Evolutionary conservation across 2,888 invertebrate species (phyloP), one percentile per base, ranked within the genome.

Genomic region (Cybosia mesomella): DNA sequence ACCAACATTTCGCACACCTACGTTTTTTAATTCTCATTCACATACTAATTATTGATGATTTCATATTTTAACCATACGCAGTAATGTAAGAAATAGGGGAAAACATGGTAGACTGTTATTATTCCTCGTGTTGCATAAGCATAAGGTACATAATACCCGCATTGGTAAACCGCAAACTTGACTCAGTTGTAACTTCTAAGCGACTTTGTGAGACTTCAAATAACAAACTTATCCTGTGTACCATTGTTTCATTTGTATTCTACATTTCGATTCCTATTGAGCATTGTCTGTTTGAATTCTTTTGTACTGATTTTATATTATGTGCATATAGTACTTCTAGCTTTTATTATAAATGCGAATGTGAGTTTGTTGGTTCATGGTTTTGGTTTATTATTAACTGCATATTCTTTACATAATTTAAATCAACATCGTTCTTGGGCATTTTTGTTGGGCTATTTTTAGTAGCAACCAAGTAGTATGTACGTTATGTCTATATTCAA

Each of bases 111-210:
- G 62, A 57, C 58, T 18, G 32, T 18, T 28, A 22, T 67, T 57
- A 62, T 62, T 58, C 15, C 36, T 34, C n/a, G 24, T 49, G 28
- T 32, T 58, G 28, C 58, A 32, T 32, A 32, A 58, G 58, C 28
- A 32, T 58, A 58, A 34, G 36, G 67, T 63, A 53, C 36, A 60
- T 67, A 68, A 67, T 70, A 66, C 71, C 53, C 53, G 49, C 55
- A 66, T 58, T 68, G 63, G 32, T 67, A 74, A 39, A 74, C 81
- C 80, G 54, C 78, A 76, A 76, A 75, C 77, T 78, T 77, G 69
- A 73, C 55, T 71, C 64, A 74, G 66, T 71, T 68, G 69, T 64
- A 32, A 72, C 67, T 80, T 71, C 60, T 68, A 68, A 62, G 57
- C 22, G 68, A 68, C 60, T 78, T 81, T 65, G 32, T 67, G 66